Percentiles rank a stretch among this genome's conserved stretches.
Evolutionary conservation across 2,797 vertebrate species (phyloP).

Genomic region (Pelochelys cantorii): DNA sequence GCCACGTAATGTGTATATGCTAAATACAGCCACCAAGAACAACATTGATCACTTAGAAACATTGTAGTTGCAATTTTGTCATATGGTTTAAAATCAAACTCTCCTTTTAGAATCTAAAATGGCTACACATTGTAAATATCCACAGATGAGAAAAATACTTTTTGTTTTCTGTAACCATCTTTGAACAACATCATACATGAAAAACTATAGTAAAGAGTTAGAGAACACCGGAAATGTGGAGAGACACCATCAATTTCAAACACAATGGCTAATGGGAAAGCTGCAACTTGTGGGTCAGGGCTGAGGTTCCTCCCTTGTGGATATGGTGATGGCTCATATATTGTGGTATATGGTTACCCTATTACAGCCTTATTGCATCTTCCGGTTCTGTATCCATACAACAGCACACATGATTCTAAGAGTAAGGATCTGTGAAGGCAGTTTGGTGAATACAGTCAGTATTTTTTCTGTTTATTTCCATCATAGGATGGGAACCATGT

Average conservation of each 20-base stretch:
- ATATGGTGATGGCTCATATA: too few species aligned
- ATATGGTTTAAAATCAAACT: not conserved
- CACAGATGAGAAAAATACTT: not conserved
- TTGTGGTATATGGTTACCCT: not conserved
- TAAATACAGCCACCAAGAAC: not conserved
- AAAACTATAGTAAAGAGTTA: not conserved
- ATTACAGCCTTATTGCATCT: not conserved
- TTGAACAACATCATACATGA: not conserved
- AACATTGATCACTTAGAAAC: not conserved
- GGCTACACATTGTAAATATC: not conserved
- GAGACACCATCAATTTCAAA: not conserved
- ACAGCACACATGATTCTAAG: not conserved
- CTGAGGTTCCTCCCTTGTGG: not conserved
- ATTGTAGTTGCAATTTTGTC: not conserved
- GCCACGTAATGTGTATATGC: not conserved
- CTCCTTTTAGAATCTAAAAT: rapidly evolving
- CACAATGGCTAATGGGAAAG: not conserved
- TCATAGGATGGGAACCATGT: not conserved
- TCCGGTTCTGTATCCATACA: not conserved
- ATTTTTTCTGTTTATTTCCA: not conserved
- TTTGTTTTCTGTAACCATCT: not conserved
- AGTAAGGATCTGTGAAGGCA: too few species aligned
- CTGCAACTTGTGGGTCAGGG: rapidly evolving
- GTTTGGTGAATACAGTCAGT: not conserved
- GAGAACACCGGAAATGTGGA: not conserved